Evolutionary conservation across 2,797 vertebrate genomes (phyloP), one percentile per base, ranked within the genome.

Genomic region (Gallirallus australis): DNA sequence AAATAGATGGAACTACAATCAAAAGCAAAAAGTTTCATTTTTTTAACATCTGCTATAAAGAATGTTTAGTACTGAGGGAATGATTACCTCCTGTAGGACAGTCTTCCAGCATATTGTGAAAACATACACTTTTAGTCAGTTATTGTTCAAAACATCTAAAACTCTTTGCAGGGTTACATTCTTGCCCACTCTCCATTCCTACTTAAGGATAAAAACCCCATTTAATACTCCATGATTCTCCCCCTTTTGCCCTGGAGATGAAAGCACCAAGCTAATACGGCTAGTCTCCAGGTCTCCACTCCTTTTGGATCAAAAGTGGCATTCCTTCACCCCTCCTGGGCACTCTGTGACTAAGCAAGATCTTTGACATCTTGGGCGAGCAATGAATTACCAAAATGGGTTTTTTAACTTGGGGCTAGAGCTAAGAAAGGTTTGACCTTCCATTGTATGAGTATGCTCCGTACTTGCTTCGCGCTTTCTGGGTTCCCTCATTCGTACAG

Each of bases 301-400:
- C 27, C 30, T 90, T 93, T 63, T 48, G 82, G 88, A 94, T 35
- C 31, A 37, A 14, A 70, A 82, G 15, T 33, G n/a, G 30, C 70
- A 93, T 92, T 93, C 70, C 78, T 90, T 60, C 48, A 21, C 42
- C 80, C 12, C 28, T 89, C 81, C 77, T 75, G 75, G 59, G 88
- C 82, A 70, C 52, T 12, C 35, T 33, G 50, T 65, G 88, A 93
- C 89, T 64, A 89, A 69, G 50, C 63, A 64, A 64, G 79, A 71
- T 19, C 82, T 93, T 39, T 78, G 48, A 71, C 57, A 77, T 73
- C 71, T 78, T 84, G 37, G 13, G 14, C 79, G 40, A 0, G 0
- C 50, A 95, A 68, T 12, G 45, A 78, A 87, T 86, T 80, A 82
- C 80, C 53, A 77, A 66, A 91, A 86, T 21, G 35, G 69, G 85